Percentiles rank a stretch among this genome's conserved stretches.
Evolutionary conservation across 2,888 invertebrate species (phyloP).

Genomic region (Tipula helvola): DNA sequence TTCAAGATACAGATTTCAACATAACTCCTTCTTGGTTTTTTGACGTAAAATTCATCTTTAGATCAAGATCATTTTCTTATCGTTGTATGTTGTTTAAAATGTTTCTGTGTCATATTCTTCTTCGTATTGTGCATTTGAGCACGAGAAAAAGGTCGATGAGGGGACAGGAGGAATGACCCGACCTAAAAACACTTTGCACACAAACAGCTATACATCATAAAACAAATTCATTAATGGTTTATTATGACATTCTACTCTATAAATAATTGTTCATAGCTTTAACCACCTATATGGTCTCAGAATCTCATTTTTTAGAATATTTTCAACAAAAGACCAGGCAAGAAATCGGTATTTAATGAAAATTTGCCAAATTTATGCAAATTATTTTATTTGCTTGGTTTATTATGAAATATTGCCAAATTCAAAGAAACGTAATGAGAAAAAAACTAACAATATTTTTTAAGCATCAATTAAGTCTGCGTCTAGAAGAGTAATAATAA

Average conservation of each 20-base stretch:
- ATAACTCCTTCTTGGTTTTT: not conserved
- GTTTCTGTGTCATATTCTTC: not conserved
- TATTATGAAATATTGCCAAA: not conserved
- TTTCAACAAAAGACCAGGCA: not conserved
- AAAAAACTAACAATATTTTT: too few relatives aligned
- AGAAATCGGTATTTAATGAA: not conserved
- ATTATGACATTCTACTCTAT: too few relatives aligned
- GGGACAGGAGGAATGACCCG: too few relatives aligned
- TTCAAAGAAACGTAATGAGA: not conserved
- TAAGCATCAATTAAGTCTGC: too few relatives aligned
- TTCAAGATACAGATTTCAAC: not conserved
- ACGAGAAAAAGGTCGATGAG: too few relatives aligned
- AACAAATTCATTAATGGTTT: too few relatives aligned
- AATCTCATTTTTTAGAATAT: too few relatives aligned
- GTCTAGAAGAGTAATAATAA: too few relatives aligned
- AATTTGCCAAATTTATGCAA: not conserved
- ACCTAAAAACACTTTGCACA: too few relatives aligned
- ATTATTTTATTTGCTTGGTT: not conserved
- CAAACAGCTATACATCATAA: too few relatives aligned
- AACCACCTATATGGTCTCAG: too few relatives aligned
- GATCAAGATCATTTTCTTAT: not conserved
- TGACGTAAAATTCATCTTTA: not conserved
- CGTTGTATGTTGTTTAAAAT: not conserved
- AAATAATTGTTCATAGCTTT: too few relatives aligned
- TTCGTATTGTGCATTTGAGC: not conserved